These are phyloP conservation scores for Drosophila biarmipes DNA, from an alignment of 1,140 invertebrate species.

Conservation along the genomic window DNA sequence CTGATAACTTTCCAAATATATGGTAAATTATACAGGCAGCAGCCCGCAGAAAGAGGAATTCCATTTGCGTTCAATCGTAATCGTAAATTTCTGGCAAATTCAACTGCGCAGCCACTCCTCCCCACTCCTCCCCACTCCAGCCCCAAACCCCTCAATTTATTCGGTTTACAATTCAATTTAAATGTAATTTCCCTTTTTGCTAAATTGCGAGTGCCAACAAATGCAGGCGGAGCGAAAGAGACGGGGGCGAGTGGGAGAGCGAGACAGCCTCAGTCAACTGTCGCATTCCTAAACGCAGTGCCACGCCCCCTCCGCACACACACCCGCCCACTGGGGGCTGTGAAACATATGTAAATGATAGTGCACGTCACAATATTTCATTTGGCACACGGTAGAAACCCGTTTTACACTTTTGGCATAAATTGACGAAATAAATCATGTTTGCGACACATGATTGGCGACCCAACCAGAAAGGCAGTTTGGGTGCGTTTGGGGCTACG, in stretches of 20 bases:
- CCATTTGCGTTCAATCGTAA: constrained; percentile 36
- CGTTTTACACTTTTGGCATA: constrained; percentile 68
- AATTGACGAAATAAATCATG: constrained; percentile 82
- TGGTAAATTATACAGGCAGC: constrained; percentile 32
- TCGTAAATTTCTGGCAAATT: constrained; percentile 32
- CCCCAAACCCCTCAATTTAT: constrained; percentile 33
- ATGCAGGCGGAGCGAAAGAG: constrained; percentile 12
- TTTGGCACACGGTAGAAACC: constrained; percentile 68
- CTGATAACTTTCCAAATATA: constrained; percentile 33
- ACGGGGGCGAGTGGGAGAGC: constrained; percentile 4
- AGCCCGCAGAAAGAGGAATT: constrained; percentile 33
- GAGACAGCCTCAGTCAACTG: constrained; percentile 21
- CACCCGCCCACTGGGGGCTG: constrained; percentile 15
- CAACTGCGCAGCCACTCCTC: constrained; percentile 10
- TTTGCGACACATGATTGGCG: constrained; percentile 67
- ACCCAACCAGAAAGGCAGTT: constrained; percentile 9
- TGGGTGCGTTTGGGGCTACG: background rate
- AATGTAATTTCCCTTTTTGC: constrained; percentile 78
- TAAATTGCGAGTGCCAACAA: constrained; percentile 58
- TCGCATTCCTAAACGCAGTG: constrained; percentile 50
- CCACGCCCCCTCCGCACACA: constrained; percentile 39
- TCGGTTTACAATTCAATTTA: constrained; percentile 78
- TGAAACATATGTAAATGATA: constrained; percentile 59
- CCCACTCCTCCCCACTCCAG: too few species aligned
- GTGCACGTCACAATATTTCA: constrained; percentile 69